Evolutionary conservation across 2,797 vertebrate genomes (phyloP).

Genomic region (Darevskia mixta): DNA sequence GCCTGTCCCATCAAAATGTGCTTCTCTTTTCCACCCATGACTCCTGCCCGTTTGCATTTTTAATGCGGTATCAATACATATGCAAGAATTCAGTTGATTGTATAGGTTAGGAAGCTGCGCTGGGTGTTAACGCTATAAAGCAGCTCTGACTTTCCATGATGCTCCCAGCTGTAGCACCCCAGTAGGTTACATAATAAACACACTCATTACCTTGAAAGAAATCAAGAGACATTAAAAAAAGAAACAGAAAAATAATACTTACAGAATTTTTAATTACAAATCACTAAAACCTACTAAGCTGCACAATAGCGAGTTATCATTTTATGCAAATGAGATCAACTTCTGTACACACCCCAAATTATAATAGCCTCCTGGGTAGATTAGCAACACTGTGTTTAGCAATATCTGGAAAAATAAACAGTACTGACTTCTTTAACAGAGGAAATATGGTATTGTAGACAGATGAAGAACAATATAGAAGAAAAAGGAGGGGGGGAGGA

Average conservation of each 20-base stretch:
- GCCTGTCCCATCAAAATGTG: neutral
- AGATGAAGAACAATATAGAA: neutral
- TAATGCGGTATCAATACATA: neutral
- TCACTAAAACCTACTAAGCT: constrained; percentile 47
- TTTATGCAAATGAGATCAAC: constrained; percentile 55
- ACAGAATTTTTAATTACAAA: constrained; percentile 56
- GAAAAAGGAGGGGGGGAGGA: constrained; percentile 27
- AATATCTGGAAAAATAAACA: constrained; percentile 65
- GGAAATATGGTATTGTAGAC: constrained; percentile 52
- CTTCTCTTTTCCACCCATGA: too few relatives aligned
- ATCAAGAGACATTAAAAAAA: constrained; percentile 45
- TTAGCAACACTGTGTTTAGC: constrained; percentile 59
- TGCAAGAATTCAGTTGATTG: constrained; percentile 48
- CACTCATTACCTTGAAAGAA: constrained; percentile 53
- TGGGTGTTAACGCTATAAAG: constrained; percentile 16
- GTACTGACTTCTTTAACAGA: constrained; percentile 46
- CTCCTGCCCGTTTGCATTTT: neutral
- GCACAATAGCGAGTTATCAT: constrained; percentile 46
- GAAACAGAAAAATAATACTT: constrained; percentile 47
- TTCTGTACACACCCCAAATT: constrained; percentile 51
- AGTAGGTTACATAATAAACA: constrained; percentile 38
- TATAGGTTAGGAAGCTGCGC: constrained; percentile 5
- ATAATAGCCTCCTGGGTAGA: constrained; percentile 56
- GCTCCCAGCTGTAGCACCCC: constrained; percentile 44
- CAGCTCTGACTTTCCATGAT: constrained; percentile 22